These are phyloP conservation scores for Elmis aenea DNA, from an alignment of 2,888 invertebrate species.

Conservation along the genomic window DNA sequence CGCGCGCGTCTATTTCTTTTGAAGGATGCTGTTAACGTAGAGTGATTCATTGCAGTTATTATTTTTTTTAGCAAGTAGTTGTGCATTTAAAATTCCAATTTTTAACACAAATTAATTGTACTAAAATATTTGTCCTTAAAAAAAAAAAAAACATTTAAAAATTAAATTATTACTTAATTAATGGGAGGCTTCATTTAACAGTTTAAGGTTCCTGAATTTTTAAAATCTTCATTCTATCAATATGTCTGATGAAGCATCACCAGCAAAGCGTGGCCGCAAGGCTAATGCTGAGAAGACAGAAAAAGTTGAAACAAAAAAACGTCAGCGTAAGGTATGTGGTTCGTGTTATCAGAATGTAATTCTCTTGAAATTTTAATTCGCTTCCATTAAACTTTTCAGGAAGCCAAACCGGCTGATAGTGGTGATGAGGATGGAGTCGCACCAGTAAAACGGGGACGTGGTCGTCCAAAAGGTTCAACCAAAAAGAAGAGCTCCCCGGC, in stretches of 20 bases:
- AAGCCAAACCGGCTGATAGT: constrained; percentile 30
- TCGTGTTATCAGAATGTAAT: too few relatives aligned
- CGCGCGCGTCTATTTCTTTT: constrained; percentile 34
- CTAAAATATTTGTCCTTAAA: too few relatives aligned
- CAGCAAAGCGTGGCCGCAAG: constrained; percentile 50
- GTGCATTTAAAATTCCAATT: too few relatives aligned
- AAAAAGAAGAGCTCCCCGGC: constrained; percentile 47
- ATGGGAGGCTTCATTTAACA: background rate
- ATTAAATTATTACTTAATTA: constrained; percentile 3
- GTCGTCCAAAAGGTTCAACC: constrained; percentile 52
- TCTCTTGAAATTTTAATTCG: too few relatives aligned
- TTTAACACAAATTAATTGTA: too few relatives aligned
- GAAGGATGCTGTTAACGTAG: too few relatives aligned
- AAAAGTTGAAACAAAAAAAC: constrained; percentile 23
- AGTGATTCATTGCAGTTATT: too few relatives aligned
- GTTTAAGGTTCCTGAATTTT: background rate
- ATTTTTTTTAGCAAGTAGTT: too few relatives aligned
- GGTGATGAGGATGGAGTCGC: constrained; percentile 33
- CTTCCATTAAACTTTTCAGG: too few relatives aligned
- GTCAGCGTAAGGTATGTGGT: background rate
- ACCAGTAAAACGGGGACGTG: constrained; percentile 52
- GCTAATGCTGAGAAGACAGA: constrained; percentile 20
- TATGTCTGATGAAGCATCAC: constrained; percentile 42
- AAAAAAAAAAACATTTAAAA: constrained; percentile 9
- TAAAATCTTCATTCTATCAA: constrained; percentile 8